Conservation (phyloP, 2,797 vertebrate species). For the Acrossocheilus wenchowensis region DNA sequence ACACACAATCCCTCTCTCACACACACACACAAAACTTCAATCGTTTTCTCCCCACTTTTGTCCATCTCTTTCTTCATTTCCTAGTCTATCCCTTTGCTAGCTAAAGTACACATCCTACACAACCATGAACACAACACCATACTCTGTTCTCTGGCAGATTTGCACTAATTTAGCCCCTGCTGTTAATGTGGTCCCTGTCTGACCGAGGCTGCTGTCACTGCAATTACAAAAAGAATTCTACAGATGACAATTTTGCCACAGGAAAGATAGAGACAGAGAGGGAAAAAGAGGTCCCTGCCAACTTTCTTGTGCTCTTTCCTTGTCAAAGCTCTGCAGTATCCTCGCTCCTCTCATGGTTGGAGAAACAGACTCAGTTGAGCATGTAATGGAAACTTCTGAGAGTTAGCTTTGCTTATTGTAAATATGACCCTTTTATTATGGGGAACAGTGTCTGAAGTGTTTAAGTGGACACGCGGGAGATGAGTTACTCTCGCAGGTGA, state of each 20-base stretch:
- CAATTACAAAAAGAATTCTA: constrained; percentile 33
- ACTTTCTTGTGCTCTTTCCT: constrained; percentile 31
- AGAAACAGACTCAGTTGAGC: constrained; percentile 63
- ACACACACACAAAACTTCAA: constrained; percentile 11
- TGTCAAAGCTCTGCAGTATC: neutral
- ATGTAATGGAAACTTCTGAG: constrained; percentile 76
- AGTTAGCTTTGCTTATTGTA: constrained; percentile 72
- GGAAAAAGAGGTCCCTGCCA: constrained; percentile 11
- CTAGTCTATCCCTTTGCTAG: neutral
- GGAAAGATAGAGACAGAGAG: neutral
- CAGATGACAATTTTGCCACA: constrained; percentile 38
- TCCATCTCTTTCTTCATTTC: neutral
- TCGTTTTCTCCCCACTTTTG: neutral
- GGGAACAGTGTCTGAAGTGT: constrained; percentile 25
- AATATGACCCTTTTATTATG: constrained; percentile 62
- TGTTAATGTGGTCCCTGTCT: constrained; percentile 67
- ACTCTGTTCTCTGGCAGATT: constrained; percentile 59
- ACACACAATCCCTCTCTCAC: constrained; percentile 24
- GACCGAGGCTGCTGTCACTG: constrained; percentile 35
- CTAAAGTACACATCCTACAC: constrained; percentile 9
- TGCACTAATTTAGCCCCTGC: constrained; percentile 70
- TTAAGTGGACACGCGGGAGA: constrained; percentile 10
- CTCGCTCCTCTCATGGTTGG: neutral
- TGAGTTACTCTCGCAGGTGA: constrained; percentile 19
- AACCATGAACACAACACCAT: constrained; percentile 23